phyloP scores from a whole-genome alignment of 1,140 invertebrate genomes.

The Ceratosolen fusciceps region DNA sequence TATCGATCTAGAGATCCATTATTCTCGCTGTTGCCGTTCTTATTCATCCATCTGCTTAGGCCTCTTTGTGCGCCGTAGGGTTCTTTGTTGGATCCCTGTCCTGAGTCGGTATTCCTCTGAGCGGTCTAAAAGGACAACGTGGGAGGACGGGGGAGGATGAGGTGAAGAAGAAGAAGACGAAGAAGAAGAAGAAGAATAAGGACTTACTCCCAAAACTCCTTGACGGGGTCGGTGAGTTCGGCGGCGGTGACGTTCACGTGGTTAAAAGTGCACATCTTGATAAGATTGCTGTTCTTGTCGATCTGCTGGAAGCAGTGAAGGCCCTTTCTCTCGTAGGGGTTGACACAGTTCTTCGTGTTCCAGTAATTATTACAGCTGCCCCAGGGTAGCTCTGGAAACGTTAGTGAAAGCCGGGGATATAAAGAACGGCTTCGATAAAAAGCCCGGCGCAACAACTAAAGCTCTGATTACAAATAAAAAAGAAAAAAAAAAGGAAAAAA shows the following conservation, averaged over 20 bases:
- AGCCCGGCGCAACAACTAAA: background rate
- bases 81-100: too few relatives aligned
- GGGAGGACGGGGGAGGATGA: too few relatives aligned
- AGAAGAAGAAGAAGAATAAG: too few relatives aligned
- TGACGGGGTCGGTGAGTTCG: conserved; percentile 88
- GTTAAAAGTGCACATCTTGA: conserved; percentile 79
- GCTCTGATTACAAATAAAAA: conserved; percentile 50
- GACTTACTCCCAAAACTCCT: conserved; percentile 98
- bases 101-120: too few relatives aligned
- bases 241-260: conserved; percentile 78
- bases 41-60: too few relatives aligned
- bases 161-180: too few relatives aligned
- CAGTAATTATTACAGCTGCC: conserved; percentile 94
- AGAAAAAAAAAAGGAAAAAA: background rate
- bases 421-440: conserved; percentile 40
- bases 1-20: too few relatives aligned
- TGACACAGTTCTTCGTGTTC: conserved; percentile 89
- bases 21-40: too few relatives aligned
- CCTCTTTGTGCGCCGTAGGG: too few relatives aligned
- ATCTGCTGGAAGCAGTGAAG: conserved; percentile 80
- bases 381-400: conserved; percentile 91
- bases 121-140: too few relatives aligned
- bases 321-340: conserved; percentile 82
- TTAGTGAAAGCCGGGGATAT: background rate
- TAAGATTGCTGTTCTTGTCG: conserved; percentile 67